phyloP scores from a whole-genome alignment of 2,888 invertebrate species.

The Volucella inflata region DNA sequence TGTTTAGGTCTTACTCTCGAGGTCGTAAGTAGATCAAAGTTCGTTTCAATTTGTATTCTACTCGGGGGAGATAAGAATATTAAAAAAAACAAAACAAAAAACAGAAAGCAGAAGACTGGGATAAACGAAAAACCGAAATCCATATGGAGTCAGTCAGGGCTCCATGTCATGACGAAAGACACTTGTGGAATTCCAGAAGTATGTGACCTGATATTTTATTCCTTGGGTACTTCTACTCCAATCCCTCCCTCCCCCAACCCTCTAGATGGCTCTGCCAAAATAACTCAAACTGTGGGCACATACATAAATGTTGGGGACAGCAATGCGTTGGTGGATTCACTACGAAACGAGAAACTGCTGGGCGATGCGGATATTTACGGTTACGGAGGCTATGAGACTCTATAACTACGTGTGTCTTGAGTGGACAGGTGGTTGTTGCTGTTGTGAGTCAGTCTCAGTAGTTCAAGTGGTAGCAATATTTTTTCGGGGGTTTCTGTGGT shows the following conservation, averaged over 20 bases:
- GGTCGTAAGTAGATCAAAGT: slow-evolving; percentile 74
- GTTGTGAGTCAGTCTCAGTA: slow-evolving; percentile 47
- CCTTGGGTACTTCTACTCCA: slow-evolving; percentile 24
- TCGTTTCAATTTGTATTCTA: slow-evolving; percentile 73
- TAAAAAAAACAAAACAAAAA: slow-evolving; percentile 38
- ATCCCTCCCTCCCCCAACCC: not conserved
- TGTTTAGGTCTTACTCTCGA: slow-evolving; percentile 57
- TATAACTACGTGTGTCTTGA: slow-evolving; percentile 23
- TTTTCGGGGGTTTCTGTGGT: slow-evolving; percentile 44
- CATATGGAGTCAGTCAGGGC: slow-evolving; percentile 18
- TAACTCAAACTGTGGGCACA: slow-evolving; percentile 47
- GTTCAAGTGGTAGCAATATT: slow-evolving; percentile 58
- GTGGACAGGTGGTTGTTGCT: slow-evolving; percentile 61
- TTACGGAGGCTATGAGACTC: not conserved
- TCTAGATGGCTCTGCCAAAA: slow-evolving; percentile 31
- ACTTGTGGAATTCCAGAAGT: slow-evolving; percentile 68
- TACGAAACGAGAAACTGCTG: not conserved
- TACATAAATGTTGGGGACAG: slow-evolving; percentile 17
- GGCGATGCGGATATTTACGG: slow-evolving; percentile 40
- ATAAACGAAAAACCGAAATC: not conserved
- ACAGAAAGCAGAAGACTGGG: too few species aligned
- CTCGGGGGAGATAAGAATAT: slow-evolving; percentile 60
- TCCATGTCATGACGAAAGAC: slow-evolving; percentile 53
- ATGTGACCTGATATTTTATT: slow-evolving; percentile 64
- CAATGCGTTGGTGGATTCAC: not conserved